A percentile compares a stretch with the other conserved stretches of the same genome.
Conservation (phyloP, 2,797 vertebrate genomes). For the Okamejei kenojei region DNA sequence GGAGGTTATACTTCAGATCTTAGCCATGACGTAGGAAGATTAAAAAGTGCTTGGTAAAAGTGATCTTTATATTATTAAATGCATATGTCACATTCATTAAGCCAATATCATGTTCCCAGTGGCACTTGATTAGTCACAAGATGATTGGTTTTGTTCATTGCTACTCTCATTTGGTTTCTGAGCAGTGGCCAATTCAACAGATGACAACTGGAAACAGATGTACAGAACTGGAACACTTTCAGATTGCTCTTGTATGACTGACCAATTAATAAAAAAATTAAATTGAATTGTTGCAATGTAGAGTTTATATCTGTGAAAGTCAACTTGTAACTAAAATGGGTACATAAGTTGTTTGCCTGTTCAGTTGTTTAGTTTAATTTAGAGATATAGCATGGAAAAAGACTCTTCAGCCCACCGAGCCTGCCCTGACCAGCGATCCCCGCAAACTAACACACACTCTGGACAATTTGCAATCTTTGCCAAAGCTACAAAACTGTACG, state of each 20-base stretch:
- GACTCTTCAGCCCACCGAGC: no score
- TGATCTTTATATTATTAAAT: not conserved
- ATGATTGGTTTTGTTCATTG: constrained; percentile 18
- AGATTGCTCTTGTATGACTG: constrained; percentile 1
- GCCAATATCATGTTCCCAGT: not conserved
- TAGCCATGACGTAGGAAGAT: not conserved
- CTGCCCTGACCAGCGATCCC: no score
- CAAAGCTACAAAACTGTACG: no score
- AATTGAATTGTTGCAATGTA: not conserved
- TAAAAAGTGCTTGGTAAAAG: not conserved
- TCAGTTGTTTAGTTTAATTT: not conserved
- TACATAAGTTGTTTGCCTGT: not conserved
- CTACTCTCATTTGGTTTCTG: not conserved
- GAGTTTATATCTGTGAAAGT: not conserved
- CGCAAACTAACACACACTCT: no score
- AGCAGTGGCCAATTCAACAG: not conserved
- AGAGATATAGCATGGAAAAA: no score
- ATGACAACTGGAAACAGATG: not conserved
- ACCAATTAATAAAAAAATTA: not conserved
- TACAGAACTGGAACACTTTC: not conserved
- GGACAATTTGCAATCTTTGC: no score
- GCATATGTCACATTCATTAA: not conserved
- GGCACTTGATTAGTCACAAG: not conserved
- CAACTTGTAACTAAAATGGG: not conserved
- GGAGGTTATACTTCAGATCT: not conserved